Evolutionary conservation across 2,113 vertebrate species (phyloP), one percentile per base, ranked within the genome.

Genomic region (Prietella phreatophila): DNA sequence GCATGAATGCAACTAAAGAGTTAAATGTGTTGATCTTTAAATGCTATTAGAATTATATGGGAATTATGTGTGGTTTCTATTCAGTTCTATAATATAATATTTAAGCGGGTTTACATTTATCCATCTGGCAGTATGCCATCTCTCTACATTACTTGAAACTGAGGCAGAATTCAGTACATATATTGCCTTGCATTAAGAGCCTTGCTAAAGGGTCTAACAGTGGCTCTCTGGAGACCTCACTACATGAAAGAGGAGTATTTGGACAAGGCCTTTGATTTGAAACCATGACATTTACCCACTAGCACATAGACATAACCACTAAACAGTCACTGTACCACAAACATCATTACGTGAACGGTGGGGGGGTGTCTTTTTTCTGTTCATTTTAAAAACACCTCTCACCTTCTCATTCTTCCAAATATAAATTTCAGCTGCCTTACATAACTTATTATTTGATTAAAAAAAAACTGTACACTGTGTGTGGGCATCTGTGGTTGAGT

Each of bases 401-500:
- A 76, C 85, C 36, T 42, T 73, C 55, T 85, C 25, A 25, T 33
- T 83, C 25, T 47, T 86, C 33, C 22, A 67, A 63, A 88, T 84
- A 88, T 84, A 84, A 86, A 80, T 67, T 67, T 42, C 75, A 67
- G 83, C 78, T 27, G 90, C 36, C 79, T 86, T 86, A 80, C 60
- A 69, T 86, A 86, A 89, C 81, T 27, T n/a, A 83, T 86, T 25
- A 78, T 79, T 50, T 88, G 82, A 82, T 39, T 79, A 84, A 76
- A 63, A 86, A 82, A 42, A 55, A 90, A 83, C 69, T 71, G 61
- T 71, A 55, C 73, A 60, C 50, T 79, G 61, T 90, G 89, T 85
- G 91, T 88, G 86, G 84, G 88, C 60, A 87, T 85, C 76, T 13
- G 85, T 89, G 81, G 63, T 86, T 71, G 87, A 42, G 78, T 33